A percentile compares a stretch with the other conserved stretches of the same genome.
These are phyloP conservation scores for Zygogramma bicolorata DNA, from an alignment of 2,888 invertebrate genomes.

Conservation along the genomic window DNA sequence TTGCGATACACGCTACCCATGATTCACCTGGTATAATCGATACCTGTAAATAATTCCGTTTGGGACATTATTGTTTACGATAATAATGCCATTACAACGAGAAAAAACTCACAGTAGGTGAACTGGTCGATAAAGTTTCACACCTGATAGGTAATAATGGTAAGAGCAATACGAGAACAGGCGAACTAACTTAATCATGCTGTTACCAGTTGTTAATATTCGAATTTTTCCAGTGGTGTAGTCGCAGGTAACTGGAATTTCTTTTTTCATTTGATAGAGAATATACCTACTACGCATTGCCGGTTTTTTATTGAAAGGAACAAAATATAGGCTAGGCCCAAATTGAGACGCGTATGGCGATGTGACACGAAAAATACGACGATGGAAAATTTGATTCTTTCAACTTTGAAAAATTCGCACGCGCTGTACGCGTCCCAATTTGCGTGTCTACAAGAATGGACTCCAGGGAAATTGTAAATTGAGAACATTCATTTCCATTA, in stretches of 20 bases:
- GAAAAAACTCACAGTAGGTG: slow-evolving; percentile 11
- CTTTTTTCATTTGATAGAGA: background rate
- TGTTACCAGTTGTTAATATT: background rate
- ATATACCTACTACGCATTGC: no score
- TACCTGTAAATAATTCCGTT: slow-evolving; percentile 5
- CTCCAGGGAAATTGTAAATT: no score
- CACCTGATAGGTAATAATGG: slow-evolving; percentile 10
- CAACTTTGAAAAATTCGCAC: no score
- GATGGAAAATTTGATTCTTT: no score
- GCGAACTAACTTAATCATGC: background rate
- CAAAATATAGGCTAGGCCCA: no score
- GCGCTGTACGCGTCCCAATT: no score
- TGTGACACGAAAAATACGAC: no score
- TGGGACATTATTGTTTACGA: slow-evolving; percentile 11
- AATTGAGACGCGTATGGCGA: no score
- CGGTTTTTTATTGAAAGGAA: no score
- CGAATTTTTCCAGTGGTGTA: background rate
- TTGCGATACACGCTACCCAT: background rate
- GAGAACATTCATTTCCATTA: no score
- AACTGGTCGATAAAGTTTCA: slow-evolving; percentile 7
- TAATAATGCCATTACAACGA: slow-evolving; percentile 7
- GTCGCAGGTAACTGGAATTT: background rate
- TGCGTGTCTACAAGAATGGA: no score
- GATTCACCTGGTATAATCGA: background rate
- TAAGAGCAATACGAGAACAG: background rate